Percentiles rank a stretch among this genome's conserved stretches.
Evolutionary conservation across 2,888 invertebrate species (phyloP).

Genomic region (Cosmia trapezina): DNA sequence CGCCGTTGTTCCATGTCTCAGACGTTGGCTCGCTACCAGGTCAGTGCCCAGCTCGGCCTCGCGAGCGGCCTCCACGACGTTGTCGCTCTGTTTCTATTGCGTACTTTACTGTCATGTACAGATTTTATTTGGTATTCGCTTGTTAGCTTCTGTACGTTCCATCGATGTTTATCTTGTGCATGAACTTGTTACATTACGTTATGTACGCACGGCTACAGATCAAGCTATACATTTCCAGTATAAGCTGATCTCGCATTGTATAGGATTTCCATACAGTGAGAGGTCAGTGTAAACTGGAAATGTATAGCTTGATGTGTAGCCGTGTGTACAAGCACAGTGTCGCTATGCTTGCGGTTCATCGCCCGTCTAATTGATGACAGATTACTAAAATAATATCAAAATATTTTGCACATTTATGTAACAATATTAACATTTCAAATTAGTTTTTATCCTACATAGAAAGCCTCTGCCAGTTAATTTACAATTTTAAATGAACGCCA

Average conservation of each 20-base stretch:
- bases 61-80: background rate
- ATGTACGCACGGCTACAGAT: no score
- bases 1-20: conserved; percentile 82
- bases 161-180: conserved; percentile 23
- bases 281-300: no score
- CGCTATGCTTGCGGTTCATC: conserved; percentile 1
- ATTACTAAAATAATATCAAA: background rate
- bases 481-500: background rate
- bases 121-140: conserved; percentile 22
- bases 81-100: conserved; percentile 1
- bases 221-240: no score
- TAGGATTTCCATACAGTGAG: no score
- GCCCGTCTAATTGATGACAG: background rate
- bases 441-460: background rate
- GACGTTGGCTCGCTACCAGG: conserved; percentile 87
- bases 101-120: background rate
- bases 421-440: background rate
- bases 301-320: no score
- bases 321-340: conserved; percentile 14
- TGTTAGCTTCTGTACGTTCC: conserved; percentile 10
- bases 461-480: background rate
- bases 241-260: no score
- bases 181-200: conserved; percentile 17
- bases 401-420: background rate
- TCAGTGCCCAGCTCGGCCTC: no score